phyloP scores from a whole-genome alignment of 92 coral and sea anemone species.

The Epizoanthus stellaris region DNA sequence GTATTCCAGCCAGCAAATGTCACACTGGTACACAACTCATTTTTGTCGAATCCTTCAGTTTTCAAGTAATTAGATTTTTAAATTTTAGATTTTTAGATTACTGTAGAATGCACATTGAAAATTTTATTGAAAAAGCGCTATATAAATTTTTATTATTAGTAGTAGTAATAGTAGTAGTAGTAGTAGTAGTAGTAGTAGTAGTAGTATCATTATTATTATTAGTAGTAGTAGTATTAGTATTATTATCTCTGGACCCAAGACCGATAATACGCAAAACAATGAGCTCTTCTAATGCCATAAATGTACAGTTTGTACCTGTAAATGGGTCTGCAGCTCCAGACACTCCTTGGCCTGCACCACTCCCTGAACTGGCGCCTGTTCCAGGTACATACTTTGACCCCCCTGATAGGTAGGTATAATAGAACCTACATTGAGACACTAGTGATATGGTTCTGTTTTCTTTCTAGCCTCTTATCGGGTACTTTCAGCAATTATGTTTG shows the following conservation, averaged over 20 bases:
- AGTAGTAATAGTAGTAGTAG: no score
- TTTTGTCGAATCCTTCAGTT: no score
- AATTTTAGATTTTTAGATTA: no score
- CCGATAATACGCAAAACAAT: background rate
- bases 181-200: no score
- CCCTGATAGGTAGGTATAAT: constrained; percentile 48
- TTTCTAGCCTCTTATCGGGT: no score
- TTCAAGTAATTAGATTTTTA: no score
- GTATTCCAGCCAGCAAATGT: no score
- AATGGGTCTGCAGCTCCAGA: constrained; percentile 85
- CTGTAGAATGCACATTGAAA: no score
- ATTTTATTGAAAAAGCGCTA: no score
- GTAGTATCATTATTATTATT: background rate
- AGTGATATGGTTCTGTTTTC: background rate
- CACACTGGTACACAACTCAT: no score
- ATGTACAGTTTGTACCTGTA: constrained; percentile 63
- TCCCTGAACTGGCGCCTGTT: constrained; percentile 39
- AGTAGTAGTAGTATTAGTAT: background rate
- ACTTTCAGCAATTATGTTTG: no score
- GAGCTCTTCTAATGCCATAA: background rate
- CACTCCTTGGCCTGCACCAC: constrained; percentile 42
- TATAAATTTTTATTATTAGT: no score
- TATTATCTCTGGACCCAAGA: background rate
- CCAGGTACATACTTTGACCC: constrained; percentile 56
- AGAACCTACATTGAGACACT: background rate